A percentile compares a stretch with the other conserved stretches of the same genome.
Evolutionary conservation across 2,888 invertebrate species (phyloP).

Genomic region (Schrankia costaestrigalis): DNA sequence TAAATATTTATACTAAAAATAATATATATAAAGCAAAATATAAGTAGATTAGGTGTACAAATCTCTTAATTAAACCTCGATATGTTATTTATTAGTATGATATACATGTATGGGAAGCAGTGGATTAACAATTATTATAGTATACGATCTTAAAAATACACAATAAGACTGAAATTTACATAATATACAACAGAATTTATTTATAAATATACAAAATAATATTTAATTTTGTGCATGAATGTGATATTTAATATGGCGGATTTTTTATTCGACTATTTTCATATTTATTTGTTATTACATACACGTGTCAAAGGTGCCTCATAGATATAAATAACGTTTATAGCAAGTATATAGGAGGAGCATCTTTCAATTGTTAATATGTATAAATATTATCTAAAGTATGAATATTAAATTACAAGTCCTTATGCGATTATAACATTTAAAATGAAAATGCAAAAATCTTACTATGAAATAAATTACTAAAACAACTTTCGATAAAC

Average conservation of each 20-base stretch:
- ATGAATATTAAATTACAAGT: constrained; percentile 56
- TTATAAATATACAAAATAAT: constrained; percentile 26
- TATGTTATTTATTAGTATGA: constrained; percentile 27
- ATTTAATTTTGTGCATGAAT: constrained; percentile 19
- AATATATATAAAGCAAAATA: constrained; percentile 15
- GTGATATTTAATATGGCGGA: constrained; percentile 17
- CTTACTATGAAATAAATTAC: constrained; percentile 71
- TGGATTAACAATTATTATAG: constrained; percentile 12
- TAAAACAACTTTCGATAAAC: constrained; percentile 49
- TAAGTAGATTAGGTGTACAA: constrained; percentile 13
- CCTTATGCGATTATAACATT: constrained; percentile 58
- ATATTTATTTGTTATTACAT: constrained; percentile 19
- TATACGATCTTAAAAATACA: constrained; percentile 47
- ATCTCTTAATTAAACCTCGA: constrained; percentile 22
- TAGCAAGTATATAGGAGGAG: too few species aligned
- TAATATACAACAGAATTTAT: constrained; percentile 49
- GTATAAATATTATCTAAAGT: too few species aligned
- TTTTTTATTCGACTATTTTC: constrained; percentile 18
- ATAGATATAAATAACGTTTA: too few species aligned
- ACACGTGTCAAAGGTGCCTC: constrained; percentile 27
- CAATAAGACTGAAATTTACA: constrained; percentile 54
- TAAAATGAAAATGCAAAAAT: constrained; percentile 65
- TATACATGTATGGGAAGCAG: constrained; percentile 21
- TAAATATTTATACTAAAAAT: constrained; percentile 14
- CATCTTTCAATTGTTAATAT: too few species aligned